Percentiles rank a stretch among this genome's conserved stretches.
These are phyloP conservation scores for Cephalopachus bancanus DNA, from an alignment of 2,797 vertebrate species.

Conservation along the genomic window DNA sequence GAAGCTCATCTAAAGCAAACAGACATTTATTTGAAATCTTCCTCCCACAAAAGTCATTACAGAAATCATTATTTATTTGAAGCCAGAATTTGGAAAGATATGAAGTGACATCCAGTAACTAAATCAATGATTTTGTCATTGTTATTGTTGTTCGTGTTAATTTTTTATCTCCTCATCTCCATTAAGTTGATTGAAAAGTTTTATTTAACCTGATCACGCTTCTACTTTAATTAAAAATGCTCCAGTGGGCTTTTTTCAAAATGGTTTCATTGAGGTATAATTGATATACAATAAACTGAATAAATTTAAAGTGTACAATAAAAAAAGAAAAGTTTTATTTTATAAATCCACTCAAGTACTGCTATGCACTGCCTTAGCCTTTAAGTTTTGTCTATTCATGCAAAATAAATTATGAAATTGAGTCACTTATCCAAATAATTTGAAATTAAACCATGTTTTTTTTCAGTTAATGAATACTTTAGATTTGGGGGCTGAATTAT, in stretches of 20 bases:
- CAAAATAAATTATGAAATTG: constrained; percentile 54
- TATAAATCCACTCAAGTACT: constrained; percentile 38
- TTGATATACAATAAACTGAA: no score
- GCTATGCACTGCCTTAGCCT: neutral
- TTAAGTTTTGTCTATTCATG: constrained; percentile 20
- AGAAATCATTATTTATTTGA: constrained; percentile 83
- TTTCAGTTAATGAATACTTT: constrained; percentile 44
- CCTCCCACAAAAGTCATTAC: constrained; percentile 78
- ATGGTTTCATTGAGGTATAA: no score
- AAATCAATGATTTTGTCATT: neutral
- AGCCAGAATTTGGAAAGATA: constrained; percentile 39
- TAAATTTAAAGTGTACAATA: no score
- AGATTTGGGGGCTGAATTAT: neutral
- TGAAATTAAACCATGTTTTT: constrained; percentile 47
- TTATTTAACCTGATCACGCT: neutral
- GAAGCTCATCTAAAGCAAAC: constrained; percentile 86
- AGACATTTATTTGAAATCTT: constrained; percentile 87
- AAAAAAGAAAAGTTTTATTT: constrained; percentile 21
- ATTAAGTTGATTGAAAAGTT: constrained; percentile 37
- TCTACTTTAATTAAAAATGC: no score
- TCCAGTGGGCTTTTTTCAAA: no score
- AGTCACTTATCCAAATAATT: constrained; percentile 57
- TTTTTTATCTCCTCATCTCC: constrained; percentile 21
- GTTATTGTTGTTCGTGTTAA: neutral
- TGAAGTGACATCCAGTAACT: neutral